phyloP scores from a whole-genome alignment of 2,888 invertebrate species.

The Stomorhina lunata region DNA sequence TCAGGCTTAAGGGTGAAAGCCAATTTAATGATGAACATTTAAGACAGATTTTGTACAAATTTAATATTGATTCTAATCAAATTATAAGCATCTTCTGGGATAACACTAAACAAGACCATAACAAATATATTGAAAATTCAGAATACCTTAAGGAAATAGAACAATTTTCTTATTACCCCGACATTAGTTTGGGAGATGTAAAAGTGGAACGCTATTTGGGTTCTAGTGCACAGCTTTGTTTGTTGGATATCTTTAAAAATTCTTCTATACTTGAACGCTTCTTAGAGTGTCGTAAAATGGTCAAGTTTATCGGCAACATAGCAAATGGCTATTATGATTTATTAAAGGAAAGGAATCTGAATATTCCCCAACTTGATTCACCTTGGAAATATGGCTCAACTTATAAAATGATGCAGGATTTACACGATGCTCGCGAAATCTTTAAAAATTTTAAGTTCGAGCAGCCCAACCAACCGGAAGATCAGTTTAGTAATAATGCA shows the following conservation, averaged over 20 bases:
- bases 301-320: slow-evolving; percentile 31
- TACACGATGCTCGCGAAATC: neutral
- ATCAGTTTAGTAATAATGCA: slow-evolving; percentile 32
- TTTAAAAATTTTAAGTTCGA: slow-evolving; percentile 45
- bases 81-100: slow-evolving; percentile 46
- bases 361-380: slow-evolving; percentile 47
- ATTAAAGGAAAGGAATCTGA: slow-evolving; percentile 6
- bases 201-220: slow-evolving; percentile 42
- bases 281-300: slow-evolving; percentile 50
- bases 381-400: slow-evolving; percentile 52
- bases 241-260: slow-evolving; percentile 46
- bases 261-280: slow-evolving; percentile 20
- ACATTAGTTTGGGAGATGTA: slow-evolving; percentile 14
- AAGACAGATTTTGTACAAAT: slow-evolving; percentile 43
- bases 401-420: slow-evolving; percentile 44
- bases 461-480: neutral
- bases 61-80: slow-evolving; percentile 51
- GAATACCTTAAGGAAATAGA: slow-evolving; percentile 40
- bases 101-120: neutral
- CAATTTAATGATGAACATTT: slow-evolving; percentile 26
- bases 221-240: slow-evolving; percentile 15
- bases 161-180: slow-evolving; percentile 8
- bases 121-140: slow-evolving; percentile 4
- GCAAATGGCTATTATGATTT: slow-evolving; percentile 35
- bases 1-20: neutral